Evolutionary conservation across 2,888 invertebrate genomes (phyloP).

Genomic region (Lysandra bellargus): DNA sequence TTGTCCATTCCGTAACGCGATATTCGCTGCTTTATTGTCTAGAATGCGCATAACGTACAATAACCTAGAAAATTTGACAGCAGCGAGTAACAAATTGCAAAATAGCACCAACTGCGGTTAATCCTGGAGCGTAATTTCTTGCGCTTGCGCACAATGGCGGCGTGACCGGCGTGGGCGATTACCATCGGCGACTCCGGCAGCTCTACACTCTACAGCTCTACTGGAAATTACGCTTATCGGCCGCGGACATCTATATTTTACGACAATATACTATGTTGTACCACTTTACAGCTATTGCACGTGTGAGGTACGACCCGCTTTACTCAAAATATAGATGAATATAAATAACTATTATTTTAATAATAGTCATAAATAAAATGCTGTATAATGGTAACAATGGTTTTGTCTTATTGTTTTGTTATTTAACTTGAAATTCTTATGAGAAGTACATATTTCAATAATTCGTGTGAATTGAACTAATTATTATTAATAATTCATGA

Average conservation of each 20-base stretch:
- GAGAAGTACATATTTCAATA: too few relatives aligned
- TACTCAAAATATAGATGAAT: too few relatives aligned
- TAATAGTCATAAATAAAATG: too few relatives aligned
- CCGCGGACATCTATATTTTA: conserved; percentile 33
- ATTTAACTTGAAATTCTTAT: too few relatives aligned
- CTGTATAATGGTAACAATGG: too few relatives aligned
- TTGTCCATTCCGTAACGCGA: background rate
- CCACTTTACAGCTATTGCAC: conserved; percentile 9
- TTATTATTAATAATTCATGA: too few relatives aligned
- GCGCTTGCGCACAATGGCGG: conserved; percentile 64
- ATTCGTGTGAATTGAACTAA: too few relatives aligned
- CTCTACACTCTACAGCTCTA: conserved; percentile 1
- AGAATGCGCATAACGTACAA: conserved; percentile 21
- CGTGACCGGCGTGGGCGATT: conserved; percentile 66
- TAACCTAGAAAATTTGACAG: conserved; percentile 17
- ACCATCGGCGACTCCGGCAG: conserved; percentile 51
- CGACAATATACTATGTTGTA: conserved; percentile 27
- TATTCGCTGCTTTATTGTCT: conserved; percentile 2
- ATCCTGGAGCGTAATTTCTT: conserved; percentile 59
- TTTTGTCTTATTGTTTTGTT: too few relatives aligned
- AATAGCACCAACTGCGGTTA: conserved; percentile 20
- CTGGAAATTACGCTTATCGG: conserved; percentile 34
- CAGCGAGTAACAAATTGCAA: conserved; percentile 11
- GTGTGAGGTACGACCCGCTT: too few relatives aligned
- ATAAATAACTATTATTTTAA: too few relatives aligned